Conservation (phyloP, 1,140 invertebrate genomes). For the Drosophila saltans region DNA sequence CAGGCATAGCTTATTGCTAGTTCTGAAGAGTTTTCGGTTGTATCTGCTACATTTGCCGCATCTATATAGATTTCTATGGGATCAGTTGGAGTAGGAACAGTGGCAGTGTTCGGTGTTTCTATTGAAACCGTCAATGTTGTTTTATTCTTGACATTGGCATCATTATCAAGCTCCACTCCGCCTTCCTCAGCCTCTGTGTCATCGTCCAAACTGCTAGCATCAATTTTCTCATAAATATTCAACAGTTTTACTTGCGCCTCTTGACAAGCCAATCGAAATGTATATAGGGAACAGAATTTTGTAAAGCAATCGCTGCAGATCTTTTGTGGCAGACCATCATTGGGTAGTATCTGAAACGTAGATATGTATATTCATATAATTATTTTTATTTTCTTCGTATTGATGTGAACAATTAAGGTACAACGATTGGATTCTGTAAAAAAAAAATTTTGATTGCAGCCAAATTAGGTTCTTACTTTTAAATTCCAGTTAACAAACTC, state of each 20-base stretch:
- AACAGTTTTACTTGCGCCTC: constrained; percentile 72
- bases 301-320: constrained; percentile 78
- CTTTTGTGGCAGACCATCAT: constrained; percentile 77
- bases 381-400: neutral
- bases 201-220: constrained; percentile 60
- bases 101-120: constrained; percentile 66
- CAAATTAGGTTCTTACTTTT: constrained; percentile 49
- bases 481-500: constrained; percentile 76
- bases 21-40: constrained; percentile 27
- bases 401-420: no score
- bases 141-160: constrained; percentile 11
- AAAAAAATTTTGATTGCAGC: no score
- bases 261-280: constrained; percentile 72
- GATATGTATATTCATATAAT: neutral
- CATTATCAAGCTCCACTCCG: constrained; percentile 2
- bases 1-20: constrained; percentile 68
- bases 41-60: constrained; percentile 46
- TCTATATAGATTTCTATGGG: constrained; percentile 61
- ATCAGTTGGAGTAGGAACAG: constrained; percentile 27
- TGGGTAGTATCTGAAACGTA: constrained; percentile 62
- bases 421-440: no score
- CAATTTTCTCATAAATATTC: constrained; percentile 80
- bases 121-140: constrained; percentile 49
- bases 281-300: constrained; percentile 73
- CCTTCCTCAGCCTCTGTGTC: constrained; percentile 34